Evolutionary conservation across 2,797 vertebrate species (phyloP), one percentile per base, ranked within the genome.

Genomic region (Hipposideros larvatus): DNA sequence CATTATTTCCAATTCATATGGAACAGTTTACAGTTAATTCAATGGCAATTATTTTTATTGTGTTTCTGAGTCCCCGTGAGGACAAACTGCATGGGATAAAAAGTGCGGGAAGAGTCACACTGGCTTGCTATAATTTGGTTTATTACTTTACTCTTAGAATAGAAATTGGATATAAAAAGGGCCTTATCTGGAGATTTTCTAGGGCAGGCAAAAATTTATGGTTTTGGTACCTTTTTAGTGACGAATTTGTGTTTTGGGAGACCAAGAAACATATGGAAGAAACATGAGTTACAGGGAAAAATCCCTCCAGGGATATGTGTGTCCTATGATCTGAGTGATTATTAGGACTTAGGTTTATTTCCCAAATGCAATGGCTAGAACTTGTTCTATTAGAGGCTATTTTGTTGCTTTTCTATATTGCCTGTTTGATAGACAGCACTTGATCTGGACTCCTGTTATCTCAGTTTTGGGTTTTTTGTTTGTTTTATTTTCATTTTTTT

Each of bases 301-400:
- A 57, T 53, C 6, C n/a, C 41, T 87, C 1, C 11, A 48, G 8
- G 78, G 26, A 59, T 41, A 87, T 21, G 48, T 83, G 11, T 63
- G 53, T 16, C 59, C 53, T 75, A 26, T 92, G 86, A 65, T 74
- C 65, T 68, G 19, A 87, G 34, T 78, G 75, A 89, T 79, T 80
- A 57, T 83, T 89, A 79, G 26, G 19, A 87, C 74, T 94, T 61
- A 91, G n/a, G 53, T 84, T 95, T 89, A 86, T 90, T 94, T 92
- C 21, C 37, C 84, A 95, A 93, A 93, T 84, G 26, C 28, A 37
- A 85, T n/a, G 16, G 19, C 41, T 91, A 31, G 10, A 61, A 75
- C 26, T 66, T 93, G 22, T 80, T 77, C 79, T 51, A 18, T 77
- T 28, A 65, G 71, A 51, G 22, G 22, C 43, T 84, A 37, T 51